Conservation (phyloP, 2,888 invertebrate species). For the Polietes domitor region DNA sequence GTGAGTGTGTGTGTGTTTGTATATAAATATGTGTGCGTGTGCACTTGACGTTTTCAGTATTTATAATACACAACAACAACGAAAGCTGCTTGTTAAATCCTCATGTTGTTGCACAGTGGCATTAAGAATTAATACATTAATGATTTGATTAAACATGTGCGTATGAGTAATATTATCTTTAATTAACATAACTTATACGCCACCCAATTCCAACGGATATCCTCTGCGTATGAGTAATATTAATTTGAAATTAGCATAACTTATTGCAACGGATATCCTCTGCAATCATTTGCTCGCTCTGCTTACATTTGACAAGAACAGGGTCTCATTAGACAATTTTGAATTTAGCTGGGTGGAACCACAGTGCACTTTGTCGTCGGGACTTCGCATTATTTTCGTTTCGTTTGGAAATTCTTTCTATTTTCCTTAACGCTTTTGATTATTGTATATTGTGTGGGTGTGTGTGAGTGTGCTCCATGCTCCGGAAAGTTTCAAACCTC, state of each 20-base stretch:
- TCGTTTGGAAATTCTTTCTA: constrained; percentile 33
- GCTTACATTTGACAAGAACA: too few relatives aligned
- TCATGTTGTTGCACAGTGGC: not conserved
- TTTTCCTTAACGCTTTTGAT: not conserved
- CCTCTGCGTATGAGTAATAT: too few relatives aligned
- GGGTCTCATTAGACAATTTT: too few relatives aligned
- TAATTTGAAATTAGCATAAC: too few relatives aligned
- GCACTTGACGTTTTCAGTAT: constrained; percentile 24
- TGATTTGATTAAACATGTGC: too few relatives aligned
- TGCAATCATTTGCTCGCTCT: too few relatives aligned
- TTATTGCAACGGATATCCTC: too few relatives aligned
- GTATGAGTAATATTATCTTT: too few relatives aligned
- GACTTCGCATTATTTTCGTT: constrained; percentile 49
- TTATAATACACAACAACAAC: not conserved
- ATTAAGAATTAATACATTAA: too few relatives aligned
- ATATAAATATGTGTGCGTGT: constrained; percentile 26
- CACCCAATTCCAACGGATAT: too few relatives aligned
- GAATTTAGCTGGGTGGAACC: not conserved
- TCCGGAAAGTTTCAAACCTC: constrained; percentile 50
- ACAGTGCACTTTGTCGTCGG: not conserved
- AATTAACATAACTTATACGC: too few relatives aligned
- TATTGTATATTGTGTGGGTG: too few relatives aligned
- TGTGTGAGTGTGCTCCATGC: not conserved
- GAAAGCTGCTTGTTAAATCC: constrained; percentile 42
- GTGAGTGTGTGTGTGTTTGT: constrained; percentile 3